Evolutionary conservation across 2,888 invertebrate genomes (phyloP).

Genomic region (Epistrophe grossulariae): DNA sequence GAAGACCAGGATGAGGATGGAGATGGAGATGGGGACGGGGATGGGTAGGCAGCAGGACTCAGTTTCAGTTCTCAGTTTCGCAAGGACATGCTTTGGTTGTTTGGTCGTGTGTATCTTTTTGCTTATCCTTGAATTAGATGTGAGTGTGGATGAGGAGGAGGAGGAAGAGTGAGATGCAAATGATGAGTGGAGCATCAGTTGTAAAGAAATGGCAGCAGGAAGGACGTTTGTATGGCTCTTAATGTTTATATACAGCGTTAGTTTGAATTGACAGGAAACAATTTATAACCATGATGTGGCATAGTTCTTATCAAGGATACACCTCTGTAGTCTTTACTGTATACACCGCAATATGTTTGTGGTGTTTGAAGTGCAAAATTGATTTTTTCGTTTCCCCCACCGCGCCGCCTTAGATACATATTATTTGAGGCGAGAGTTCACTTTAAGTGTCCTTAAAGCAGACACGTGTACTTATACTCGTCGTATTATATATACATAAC

Average conservation of each 20-base stretch:
- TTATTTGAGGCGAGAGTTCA: slow-evolving; percentile 37
- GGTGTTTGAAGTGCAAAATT: slow-evolving; percentile 59
- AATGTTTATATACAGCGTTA: slow-evolving; percentile 48
- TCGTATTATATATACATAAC: slow-evolving; percentile 6
- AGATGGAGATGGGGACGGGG: neutral
- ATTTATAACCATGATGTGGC: slow-evolving; percentile 60
- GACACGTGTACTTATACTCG: slow-evolving; percentile 46
- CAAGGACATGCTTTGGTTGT: slow-evolving; percentile 56
- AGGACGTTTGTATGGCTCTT: slow-evolving; percentile 48
- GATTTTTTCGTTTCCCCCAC: slow-evolving; percentile 42
- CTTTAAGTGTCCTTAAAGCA: slow-evolving; percentile 67
- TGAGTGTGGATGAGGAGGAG: slow-evolving; percentile 21
- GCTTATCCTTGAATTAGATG: slow-evolving; percentile 73
- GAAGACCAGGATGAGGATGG: neutral
- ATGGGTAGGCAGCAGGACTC: slow-evolving; percentile 20
- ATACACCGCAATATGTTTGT: slow-evolving; percentile 44
- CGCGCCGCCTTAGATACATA: neutral
- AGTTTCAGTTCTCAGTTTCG: slow-evolving; percentile 43
- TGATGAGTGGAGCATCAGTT: slow-evolving; percentile 59
- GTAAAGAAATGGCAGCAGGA: slow-evolving; percentile 56
- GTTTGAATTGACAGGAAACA: slow-evolving; percentile 61
- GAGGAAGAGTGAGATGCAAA: slow-evolving; percentile 52
- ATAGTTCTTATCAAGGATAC: slow-evolving; percentile 58
- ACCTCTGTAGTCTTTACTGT: no score
- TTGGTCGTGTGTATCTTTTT: slow-evolving; percentile 60